Percentiles rank a stretch among this genome's conserved stretches.
phyloP scores from a whole-genome alignment of 37 sponge, comb jelly and placozoan species.

The Corticium candelabrum region DNA sequence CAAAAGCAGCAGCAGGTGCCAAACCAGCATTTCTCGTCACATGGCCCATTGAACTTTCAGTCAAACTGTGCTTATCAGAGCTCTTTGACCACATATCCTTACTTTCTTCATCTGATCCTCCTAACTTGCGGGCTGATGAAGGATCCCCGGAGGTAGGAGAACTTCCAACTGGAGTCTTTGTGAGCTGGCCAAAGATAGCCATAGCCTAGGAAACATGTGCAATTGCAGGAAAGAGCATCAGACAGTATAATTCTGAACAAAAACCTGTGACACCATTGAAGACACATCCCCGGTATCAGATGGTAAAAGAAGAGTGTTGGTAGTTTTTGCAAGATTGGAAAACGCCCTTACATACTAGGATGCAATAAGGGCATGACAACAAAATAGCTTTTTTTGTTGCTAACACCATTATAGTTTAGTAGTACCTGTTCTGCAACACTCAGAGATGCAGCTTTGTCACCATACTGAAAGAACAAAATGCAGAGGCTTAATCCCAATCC shows the following conservation, averaged over 20 bases:
- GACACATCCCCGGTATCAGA: conserved; percentile 78
- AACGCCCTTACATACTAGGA: conserved; percentile 90
- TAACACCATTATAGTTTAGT: neutral
- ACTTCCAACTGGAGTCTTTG: neutral
- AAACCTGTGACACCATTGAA: conserved; percentile 98
- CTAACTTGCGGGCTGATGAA: no score
- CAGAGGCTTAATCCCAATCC: no score
- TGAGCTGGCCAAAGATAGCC: conserved; percentile 67
- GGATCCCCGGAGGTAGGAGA: no score
- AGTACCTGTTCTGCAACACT: conserved; percentile 59
- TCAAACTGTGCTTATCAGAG: no score
- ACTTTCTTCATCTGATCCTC: no score
- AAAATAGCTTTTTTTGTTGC: neutral
- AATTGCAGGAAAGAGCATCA: neutral
- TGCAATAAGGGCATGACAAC: conserved; percentile 5
- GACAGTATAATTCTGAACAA: conserved; percentile 9
- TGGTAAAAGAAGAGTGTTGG: conserved; percentile 81
- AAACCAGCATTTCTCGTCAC: no score
- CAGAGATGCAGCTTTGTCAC: conserved; percentile 73
- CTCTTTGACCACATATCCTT: no score
- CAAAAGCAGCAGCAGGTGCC: no score
- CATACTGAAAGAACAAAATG: conserved; percentile 31
- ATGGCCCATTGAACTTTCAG: no score
- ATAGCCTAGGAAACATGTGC: conserved; percentile 39
- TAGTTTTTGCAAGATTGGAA: conserved; percentile 76